These are phyloP conservation scores for Xenentodon cancila DNA, from an alignment of 2,797 vertebrate species.

Conservation along the genomic window DNA sequence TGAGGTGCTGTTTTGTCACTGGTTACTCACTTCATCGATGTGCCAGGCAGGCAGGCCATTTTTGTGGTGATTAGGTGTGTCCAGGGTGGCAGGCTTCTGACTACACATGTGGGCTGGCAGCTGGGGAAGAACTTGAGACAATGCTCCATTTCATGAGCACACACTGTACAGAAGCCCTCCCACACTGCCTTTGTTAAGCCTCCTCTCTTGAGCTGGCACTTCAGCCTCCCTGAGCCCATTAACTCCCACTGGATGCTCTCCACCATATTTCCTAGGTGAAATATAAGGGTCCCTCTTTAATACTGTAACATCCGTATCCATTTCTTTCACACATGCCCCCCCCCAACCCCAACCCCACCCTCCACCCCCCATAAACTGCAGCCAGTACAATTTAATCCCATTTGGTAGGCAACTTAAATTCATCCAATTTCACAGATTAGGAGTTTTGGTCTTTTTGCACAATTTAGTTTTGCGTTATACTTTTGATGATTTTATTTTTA, in stretches of 20 bases:
- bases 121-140: constrained; percentile 68
- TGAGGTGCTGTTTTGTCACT: no score
- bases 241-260: constrained; percentile 74
- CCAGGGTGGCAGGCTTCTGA: constrained; percentile 60
- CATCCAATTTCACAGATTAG: constrained; percentile 84
- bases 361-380: constrained; percentile 63
- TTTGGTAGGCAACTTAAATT: constrained; percentile 78
- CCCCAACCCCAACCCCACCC: no score
- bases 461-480: constrained; percentile 41
- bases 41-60: constrained; percentile 45
- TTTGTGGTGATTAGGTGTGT: constrained; percentile 65
- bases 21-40: constrained; percentile 39
- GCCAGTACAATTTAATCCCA: constrained; percentile 80
- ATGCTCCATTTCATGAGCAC: constrained; percentile 67
- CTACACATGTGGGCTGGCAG: constrained; percentile 67
- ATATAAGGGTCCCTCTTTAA: constrained; percentile 72
- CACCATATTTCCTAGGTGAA: constrained; percentile 65
- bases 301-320: constrained; percentile 73
- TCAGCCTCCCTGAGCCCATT: constrained; percentile 72
- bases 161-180: constrained; percentile 70
- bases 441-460: constrained; percentile 59
- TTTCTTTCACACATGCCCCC: constrained; percentile 65
- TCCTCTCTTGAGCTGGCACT: constrained; percentile 72
- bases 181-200: constrained; percentile 75
- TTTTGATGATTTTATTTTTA: constrained; percentile 35